phyloP scores from a whole-genome alignment of 2,888 invertebrate species.

The Andrena bucephala region DNA sequence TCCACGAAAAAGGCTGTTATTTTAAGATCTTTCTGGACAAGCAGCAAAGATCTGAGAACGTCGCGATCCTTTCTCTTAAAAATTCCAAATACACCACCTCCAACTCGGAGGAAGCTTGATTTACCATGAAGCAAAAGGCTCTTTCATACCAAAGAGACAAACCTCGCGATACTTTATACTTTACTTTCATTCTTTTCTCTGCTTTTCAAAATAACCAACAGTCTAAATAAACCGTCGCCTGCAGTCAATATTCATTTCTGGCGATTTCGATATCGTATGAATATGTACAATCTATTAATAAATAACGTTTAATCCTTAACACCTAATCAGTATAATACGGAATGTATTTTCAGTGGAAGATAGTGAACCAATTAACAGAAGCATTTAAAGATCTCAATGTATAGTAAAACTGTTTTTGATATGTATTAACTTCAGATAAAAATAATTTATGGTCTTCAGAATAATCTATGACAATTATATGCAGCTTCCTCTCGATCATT shows the following conservation, averaged over 20 bases:
- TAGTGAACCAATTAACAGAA: too few species aligned
- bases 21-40: constrained; percentile 46
- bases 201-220: constrained; percentile 42
- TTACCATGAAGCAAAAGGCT: constrained; percentile 53
- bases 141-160: constrained; percentile 47
- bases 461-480: too few species aligned
- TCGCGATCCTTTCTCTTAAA: constrained; percentile 43
- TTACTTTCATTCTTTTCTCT: constrained; percentile 26
- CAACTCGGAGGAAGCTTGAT: constrained; percentile 46
- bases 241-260: constrained; percentile 11
- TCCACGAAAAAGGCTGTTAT: constrained; percentile 45
- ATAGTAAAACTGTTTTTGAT: too few species aligned
- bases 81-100: constrained; percentile 48
- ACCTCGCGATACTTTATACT: constrained; percentile 37
- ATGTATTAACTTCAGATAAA: neutral
- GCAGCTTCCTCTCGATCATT: too few species aligned
- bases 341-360: too few species aligned
- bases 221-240: constrained; percentile 37
- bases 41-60: constrained; percentile 39
- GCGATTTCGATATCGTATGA: neutral
- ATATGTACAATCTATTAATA: neutral
- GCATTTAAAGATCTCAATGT: too few species aligned
- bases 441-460: neutral
- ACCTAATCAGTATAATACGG: too few species aligned
- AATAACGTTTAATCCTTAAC: neutral